These are phyloP conservation scores for Herpetotheres cachinnans DNA, from an alignment of 2,113 vertebrate species.

Conservation along the genomic window DNA sequence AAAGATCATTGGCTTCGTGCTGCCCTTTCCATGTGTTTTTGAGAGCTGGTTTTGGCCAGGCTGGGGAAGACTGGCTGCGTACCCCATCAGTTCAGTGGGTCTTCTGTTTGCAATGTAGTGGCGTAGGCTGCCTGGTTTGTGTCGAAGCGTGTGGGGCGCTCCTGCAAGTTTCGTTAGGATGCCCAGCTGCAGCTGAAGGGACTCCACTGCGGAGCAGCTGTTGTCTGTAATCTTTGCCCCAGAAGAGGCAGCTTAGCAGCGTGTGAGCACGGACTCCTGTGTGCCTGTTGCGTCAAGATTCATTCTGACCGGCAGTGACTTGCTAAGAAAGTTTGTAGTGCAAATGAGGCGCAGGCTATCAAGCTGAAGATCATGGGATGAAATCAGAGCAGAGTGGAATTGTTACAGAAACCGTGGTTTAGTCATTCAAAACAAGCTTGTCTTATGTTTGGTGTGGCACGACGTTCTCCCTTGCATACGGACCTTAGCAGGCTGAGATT, in stretches of 20 bases:
- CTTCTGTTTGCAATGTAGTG: background rate
- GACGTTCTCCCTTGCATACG: fast-evolving
- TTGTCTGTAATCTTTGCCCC: background rate
- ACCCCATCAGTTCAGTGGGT: background rate
- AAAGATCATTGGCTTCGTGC: background rate
- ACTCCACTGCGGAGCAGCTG: background rate
- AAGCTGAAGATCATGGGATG: background rate
- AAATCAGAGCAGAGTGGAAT: background rate
- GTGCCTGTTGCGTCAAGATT: background rate
- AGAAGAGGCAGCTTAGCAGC: background rate
- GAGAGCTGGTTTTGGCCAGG: background rate
- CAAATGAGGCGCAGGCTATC: background rate
- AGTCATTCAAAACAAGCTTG: background rate
- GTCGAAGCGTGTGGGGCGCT: background rate
- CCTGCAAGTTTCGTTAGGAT: background rate
- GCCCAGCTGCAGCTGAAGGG: background rate
- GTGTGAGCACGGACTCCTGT: background rate
- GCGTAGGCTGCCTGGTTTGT: background rate
- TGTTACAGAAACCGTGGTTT: background rate
- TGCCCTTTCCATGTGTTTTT: background rate
- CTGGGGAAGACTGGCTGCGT: background rate
- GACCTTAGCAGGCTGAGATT: background rate
- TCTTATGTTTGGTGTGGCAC: background rate
- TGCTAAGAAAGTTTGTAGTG: background rate
- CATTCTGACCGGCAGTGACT: background rate